A percentile compares a stretch with the other conserved stretches of the same genome.
Evolutionary conservation across 2,888 invertebrate genomes (phyloP).

Genomic region (Deilephila elpenor): DNA sequence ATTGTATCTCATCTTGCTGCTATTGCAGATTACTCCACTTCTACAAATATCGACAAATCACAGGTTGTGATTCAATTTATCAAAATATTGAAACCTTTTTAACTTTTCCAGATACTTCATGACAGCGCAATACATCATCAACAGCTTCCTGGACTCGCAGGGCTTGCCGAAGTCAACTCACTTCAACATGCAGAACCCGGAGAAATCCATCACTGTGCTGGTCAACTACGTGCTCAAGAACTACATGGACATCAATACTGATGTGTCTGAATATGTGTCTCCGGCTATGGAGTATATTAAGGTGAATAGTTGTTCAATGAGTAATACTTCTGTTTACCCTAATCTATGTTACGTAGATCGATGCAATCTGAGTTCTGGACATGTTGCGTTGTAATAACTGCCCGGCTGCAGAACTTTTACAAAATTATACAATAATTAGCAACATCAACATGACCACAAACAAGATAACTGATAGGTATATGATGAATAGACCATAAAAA

Average conservation of each 20-base stretch:
- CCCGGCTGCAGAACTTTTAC: too few species aligned
- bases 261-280: slow-evolving; percentile 89
- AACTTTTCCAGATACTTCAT: slow-evolving; percentile 85
- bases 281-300: slow-evolving; percentile 89
- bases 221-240: slow-evolving; percentile 88
- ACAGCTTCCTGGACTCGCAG: slow-evolving; percentile 90
- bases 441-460: too few species aligned
- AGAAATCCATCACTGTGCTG: slow-evolving; percentile 88
- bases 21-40: too few species aligned
- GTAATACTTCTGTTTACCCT: background rate
- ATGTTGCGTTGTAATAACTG: too few species aligned
- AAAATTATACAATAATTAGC: too few species aligned
- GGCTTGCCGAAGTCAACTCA: slow-evolving; percentile 89
- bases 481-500: too few species aligned
- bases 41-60: background rate
- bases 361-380: background rate
- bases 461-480: too few species aligned
- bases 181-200: slow-evolving; percentile 88
- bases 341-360: background rate
- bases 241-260: slow-evolving; percentile 88
- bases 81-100: background rate
- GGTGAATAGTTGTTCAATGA: slow-evolving; percentile 61
- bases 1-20: too few species aligned
- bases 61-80: background rate
- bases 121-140: slow-evolving; percentile 88